These are phyloP conservation scores for Mormyrus hasselquistii DNA, from an alignment of 2,797 vertebrate genomes.

Conservation along the genomic window DNA sequence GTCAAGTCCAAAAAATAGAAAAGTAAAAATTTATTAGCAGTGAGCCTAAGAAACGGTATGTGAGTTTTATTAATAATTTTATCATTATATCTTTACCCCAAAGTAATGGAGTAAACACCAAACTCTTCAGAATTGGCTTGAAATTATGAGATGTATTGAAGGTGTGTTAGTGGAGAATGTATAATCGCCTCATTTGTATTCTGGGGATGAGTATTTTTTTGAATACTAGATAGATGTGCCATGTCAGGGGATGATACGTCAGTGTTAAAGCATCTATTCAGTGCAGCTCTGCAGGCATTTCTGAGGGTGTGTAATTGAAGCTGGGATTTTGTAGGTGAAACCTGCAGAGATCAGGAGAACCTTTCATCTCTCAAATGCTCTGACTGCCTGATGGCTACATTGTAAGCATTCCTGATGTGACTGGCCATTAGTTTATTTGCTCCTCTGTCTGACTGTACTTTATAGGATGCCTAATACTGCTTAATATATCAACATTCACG, in stretches of 20 bases:
- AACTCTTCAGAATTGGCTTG: not conserved
- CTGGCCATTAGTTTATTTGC: not conserved
- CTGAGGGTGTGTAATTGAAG: constrained; percentile 14
- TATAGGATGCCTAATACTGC: not conserved
- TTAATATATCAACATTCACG: not conserved
- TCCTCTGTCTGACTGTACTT: not conserved
- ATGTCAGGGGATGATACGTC: not conserved
- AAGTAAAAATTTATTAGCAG: not conserved
- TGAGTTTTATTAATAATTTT: not conserved
- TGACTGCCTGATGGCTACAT: constrained; percentile 15
- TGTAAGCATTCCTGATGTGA: not conserved
- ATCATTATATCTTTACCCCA: not conserved
- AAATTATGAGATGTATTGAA: not conserved
- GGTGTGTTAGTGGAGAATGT: not conserved
- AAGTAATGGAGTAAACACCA: not conserved
- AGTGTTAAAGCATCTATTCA: not conserved
- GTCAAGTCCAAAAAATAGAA: not conserved
- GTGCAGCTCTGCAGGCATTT: not conserved
- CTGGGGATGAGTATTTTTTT: constrained; percentile 7
- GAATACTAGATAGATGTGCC: not conserved
- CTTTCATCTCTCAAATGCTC: constrained; percentile 30
- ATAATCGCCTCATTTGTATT: not conserved
- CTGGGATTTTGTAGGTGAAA: constrained; percentile 18
- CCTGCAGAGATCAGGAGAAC: constrained; percentile 29
- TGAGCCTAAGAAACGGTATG: not conserved